Evolutionary conservation across 2,797 vertebrate species (phyloP).

Genomic region (Sparus aurata): DNA sequence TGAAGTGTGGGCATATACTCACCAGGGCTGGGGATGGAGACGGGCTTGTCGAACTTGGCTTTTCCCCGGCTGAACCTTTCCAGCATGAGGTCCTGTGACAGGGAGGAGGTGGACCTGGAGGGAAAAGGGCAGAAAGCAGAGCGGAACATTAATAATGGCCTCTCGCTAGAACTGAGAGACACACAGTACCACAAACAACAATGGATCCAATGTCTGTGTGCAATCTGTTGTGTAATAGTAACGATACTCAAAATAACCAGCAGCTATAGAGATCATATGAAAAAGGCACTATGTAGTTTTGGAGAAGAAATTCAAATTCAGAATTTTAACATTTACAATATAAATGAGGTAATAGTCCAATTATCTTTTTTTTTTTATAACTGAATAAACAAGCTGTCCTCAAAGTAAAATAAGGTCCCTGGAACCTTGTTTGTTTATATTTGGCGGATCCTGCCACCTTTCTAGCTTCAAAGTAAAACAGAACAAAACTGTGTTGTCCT

Average conservation of each 20-base stretch:
- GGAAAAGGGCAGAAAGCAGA: conserved; percentile 35
- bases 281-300: too few species aligned
- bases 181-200: background rate
- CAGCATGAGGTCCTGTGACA: conserved; percentile 87
- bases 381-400: too few species aligned
- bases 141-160: conserved; percentile 8
- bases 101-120: conserved; percentile 84
- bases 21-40: conserved; percentile 88
- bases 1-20: conserved; percentile 59
- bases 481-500: too few species aligned
- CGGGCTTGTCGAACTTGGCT: conserved; percentile 85
- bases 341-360: too few species aligned
- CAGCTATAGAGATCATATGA: background rate
- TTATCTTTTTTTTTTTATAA: too few species aligned
- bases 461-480: too few species aligned
- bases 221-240: background rate
- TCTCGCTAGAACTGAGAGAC: conserved; percentile 11
- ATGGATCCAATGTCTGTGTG: background rate
- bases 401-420: too few species aligned
- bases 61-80: conserved; percentile 86
- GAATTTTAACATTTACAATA: too few species aligned
- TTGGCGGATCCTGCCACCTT: too few species aligned
- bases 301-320: too few species aligned
- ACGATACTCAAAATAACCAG: background rate
- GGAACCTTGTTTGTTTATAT: too few species aligned